Conservation (phyloP, 2,888 invertebrate species). For the Willowsia nigromaculata region DNA sequence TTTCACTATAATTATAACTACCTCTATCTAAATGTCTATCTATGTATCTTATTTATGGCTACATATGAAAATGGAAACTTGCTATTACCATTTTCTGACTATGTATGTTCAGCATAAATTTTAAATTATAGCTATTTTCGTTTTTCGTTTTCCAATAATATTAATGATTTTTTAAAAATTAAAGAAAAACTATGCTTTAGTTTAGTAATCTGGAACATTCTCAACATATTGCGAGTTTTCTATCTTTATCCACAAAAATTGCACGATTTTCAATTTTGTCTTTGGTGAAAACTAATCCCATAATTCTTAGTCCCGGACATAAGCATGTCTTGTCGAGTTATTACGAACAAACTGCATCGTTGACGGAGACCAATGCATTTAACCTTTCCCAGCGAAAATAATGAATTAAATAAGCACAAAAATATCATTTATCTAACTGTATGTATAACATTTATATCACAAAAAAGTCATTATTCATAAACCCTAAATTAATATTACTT, state of each 20-base stretch:
- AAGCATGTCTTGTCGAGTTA: too few relatives aligned
- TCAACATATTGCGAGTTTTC: not conserved
- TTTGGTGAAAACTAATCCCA: not conserved
- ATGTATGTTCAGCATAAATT: not conserved
- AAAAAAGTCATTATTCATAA: constrained; percentile 21
- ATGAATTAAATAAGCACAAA: constrained; percentile 10
- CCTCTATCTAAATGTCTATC: not conserved
- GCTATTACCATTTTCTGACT: constrained; percentile 5
- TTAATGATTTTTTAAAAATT: too few relatives aligned
- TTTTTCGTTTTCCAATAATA: too few relatives aligned
- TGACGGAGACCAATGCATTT: not conserved
- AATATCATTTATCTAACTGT: not conserved
- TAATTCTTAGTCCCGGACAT: too few relatives aligned
- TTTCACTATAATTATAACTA: not conserved
- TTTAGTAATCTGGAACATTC: too few relatives aligned
- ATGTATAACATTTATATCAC: not conserved
- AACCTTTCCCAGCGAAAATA: not conserved
- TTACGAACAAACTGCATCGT: too few relatives aligned
- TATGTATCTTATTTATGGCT: not conserved
- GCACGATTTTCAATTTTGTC: not conserved
- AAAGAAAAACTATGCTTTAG: too few relatives aligned
- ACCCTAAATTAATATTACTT: not conserved
- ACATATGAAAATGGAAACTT: constrained; percentile 23
- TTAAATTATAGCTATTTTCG: not conserved
- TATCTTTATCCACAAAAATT: not conserved